Conservation (phyloP, 2,113 vertebrate species). For the Otocyon megalotis region DNA sequence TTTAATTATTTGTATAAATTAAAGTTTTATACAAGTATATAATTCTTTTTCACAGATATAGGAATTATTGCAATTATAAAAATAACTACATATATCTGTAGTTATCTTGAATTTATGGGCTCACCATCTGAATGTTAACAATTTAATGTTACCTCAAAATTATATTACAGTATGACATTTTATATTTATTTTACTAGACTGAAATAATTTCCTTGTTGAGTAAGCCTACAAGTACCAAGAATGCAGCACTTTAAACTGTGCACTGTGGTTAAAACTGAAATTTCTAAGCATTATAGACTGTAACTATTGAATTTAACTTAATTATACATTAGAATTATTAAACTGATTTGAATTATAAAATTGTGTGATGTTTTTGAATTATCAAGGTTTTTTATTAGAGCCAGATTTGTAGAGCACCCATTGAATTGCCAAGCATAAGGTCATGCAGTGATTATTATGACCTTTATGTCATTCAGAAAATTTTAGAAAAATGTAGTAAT, state of each 20-base stretch:
- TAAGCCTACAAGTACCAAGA: background rate
- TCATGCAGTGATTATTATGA: background rate
- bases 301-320: constrained; percentile 40
- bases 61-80: background rate
- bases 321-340: background rate
- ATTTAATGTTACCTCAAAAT: constrained; percentile 53
- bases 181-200: background rate
- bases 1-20: constrained; percentile 43
- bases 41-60: background rate
- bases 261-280: background rate
- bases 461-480: background rate
- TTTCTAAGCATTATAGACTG: background rate
- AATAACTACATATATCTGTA: background rate
- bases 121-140: constrained; percentile 3
- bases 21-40: background rate
- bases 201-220: constrained; percentile 1
- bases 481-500: background rate
- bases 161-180: constrained; percentile 10
- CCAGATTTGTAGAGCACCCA: background rate
- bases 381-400: background rate
- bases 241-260: background rate
- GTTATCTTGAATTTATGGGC: background rate
- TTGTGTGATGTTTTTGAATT: background rate
- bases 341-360: constrained; percentile 20
- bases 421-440: background rate